A percentile compares a stretch with the other conserved stretches of the same genome.
Evolutionary conservation across 1,140 invertebrate species (phyloP).

Genomic region (Papilio machaon): DNA sequence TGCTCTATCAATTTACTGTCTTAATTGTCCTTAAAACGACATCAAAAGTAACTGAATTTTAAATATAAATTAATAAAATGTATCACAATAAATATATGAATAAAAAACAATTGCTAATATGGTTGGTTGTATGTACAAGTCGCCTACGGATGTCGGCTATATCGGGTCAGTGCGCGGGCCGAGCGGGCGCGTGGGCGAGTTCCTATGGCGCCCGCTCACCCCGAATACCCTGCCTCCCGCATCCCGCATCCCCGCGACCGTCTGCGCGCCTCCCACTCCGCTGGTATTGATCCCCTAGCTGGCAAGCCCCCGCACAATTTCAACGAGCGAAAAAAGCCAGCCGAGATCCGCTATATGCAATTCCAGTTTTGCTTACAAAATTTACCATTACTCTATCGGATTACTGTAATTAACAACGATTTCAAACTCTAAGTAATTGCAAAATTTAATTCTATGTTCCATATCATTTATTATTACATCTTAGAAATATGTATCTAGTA

Average conservation of each 20-base stretch:
- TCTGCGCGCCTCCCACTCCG: conserved; percentile 35
- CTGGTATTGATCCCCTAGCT: conserved; percentile 59
- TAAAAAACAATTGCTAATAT: neutral
- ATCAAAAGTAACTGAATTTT: neutral
- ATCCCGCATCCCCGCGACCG: neutral
- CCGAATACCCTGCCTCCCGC: conserved; percentile 35
- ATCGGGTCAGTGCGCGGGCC: conserved; percentile 56
- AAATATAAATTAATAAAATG: neutral
- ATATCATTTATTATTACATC: neutral
- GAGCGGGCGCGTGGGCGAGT: conserved; percentile 72
- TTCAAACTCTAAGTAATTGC: neutral
- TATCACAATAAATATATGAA: neutral
- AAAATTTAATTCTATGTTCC: neutral
- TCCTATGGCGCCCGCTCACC: conserved; percentile 55
- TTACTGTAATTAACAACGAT: neutral
- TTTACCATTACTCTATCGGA: neutral
- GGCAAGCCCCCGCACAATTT: conserved; percentile 18
- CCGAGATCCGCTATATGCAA: conserved; percentile 31
- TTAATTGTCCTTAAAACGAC: too few relatives aligned
- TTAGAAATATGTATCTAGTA: neutral
- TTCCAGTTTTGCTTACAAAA: conserved; percentile 1
- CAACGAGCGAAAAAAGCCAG: conserved; percentile 33
- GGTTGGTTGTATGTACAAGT: neutral
- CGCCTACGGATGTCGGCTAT: conserved; percentile 66
- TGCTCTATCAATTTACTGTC: too few relatives aligned